These are phyloP conservation scores for Botrylloides violaceus DNA, from an alignment of 23 tunicate genomes.

Conservation along the genomic window DNA sequence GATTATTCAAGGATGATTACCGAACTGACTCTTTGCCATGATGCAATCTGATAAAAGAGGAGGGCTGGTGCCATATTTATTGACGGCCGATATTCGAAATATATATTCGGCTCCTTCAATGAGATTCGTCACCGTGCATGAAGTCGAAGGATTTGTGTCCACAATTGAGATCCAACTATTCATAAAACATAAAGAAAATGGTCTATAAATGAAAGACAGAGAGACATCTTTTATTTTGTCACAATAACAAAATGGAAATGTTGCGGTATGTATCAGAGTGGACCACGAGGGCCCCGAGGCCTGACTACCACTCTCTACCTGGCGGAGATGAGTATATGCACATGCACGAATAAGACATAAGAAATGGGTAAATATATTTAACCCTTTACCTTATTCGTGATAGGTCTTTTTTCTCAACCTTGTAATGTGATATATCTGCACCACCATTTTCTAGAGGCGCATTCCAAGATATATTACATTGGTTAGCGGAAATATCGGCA, in stretches of 20 bases:
- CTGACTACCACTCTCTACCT: too few species aligned
- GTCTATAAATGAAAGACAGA: too few species aligned
- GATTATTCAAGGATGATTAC: background rate
- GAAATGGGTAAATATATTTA: background rate
- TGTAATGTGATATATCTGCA: slow-evolving; percentile 31
- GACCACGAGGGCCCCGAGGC: too few species aligned
- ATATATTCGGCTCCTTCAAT: slow-evolving; percentile 27
- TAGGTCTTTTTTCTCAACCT: slow-evolving; percentile 36
- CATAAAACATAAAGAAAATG: too few species aligned
- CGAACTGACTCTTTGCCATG: slow-evolving; percentile 11
- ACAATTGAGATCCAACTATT: slow-evolving; percentile 33
- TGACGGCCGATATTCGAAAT: slow-evolving; percentile 36
- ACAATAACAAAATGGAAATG: too few species aligned
- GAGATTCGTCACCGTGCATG: slow-evolving; percentile 21
- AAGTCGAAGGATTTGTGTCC: background rate
- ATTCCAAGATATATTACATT: slow-evolving; percentile 26
- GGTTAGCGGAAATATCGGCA: slow-evolving; percentile 5
- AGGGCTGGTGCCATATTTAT: slow-evolving; percentile 29
- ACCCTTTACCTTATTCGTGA: slow-evolving; percentile 24
- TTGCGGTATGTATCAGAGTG: too few species aligned
- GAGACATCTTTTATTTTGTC: too few species aligned
- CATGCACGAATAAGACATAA: background rate
- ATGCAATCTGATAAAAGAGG: slow-evolving; percentile 13
- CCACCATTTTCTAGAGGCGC: slow-evolving; percentile 47
- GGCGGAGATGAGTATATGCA: slow-evolving; percentile 2